Evolutionary conservation across 2,113 vertebrate species (phyloP).

Genomic region (Edolisoma coerulescens): DNA sequence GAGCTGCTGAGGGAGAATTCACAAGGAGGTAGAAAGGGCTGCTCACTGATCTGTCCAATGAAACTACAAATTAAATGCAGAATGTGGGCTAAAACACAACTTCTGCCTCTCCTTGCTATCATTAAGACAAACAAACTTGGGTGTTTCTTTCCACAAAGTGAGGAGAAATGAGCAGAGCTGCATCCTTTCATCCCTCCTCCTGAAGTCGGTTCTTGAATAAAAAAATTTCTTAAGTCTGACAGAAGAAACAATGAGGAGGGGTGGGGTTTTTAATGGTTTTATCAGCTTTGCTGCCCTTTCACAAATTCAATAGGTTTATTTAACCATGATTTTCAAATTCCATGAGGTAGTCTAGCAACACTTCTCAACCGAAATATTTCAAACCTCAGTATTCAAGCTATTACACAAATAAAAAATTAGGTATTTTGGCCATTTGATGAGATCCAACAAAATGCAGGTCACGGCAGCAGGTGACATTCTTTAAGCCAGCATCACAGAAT

Average conservation of each 20-base stretch:
- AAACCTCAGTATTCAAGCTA: not conserved
- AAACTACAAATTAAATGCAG: not conserved
- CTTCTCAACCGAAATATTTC: not conserved
- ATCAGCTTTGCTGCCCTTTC: not conserved
- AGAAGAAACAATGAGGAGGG: not conserved
- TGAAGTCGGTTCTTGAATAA: not conserved
- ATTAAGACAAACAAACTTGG: not conserved
- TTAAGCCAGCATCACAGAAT: not conserved
- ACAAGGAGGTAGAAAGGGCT: not conserved
- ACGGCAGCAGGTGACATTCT: not conserved
- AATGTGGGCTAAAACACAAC: not conserved
- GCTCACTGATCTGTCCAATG: not conserved
- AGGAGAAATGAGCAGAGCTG: not conserved
- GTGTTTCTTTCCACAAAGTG: not conserved
- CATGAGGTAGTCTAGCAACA: not conserved
- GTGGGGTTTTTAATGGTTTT: fast-evolving
- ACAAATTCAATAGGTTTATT: not conserved
- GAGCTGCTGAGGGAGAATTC: not conserved
- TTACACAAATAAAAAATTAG: not conserved
- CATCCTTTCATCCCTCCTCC: not conserved
- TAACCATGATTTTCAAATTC: not conserved
- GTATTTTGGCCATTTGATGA: not conserved
- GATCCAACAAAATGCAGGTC: not conserved
- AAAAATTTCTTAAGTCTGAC: not conserved
- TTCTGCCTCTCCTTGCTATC: not conserved